phyloP scores from a whole-genome alignment of 2,797 vertebrate genomes.

The Pangasius larnaudii region DNA sequence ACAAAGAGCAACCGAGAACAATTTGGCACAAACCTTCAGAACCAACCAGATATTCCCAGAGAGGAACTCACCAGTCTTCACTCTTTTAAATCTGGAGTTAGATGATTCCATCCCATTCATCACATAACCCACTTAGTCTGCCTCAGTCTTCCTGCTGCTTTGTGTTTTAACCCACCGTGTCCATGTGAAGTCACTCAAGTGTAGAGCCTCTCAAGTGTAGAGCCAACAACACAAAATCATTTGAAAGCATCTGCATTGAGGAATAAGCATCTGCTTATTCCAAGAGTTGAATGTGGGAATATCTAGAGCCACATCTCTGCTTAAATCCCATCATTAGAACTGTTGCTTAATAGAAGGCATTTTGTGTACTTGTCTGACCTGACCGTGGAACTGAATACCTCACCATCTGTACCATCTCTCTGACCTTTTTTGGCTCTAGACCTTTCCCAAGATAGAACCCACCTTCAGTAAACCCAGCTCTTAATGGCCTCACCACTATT shows the following conservation, averaged over 20 bases:
- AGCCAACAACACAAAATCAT: neutral
- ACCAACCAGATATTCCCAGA: neutral
- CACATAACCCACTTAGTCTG: neutral
- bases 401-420: neutral
- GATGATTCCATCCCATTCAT: neutral
- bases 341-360: neutral
- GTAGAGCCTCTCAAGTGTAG: neutral
- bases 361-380: neutral
- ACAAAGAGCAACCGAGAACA: neutral
- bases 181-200: neutral
- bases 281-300: neutral
- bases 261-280: neutral
- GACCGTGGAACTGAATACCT: neutral
- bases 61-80: neutral
- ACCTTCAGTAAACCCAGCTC: neutral
- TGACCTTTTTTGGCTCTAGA: constrained; percentile 1
- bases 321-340: neutral
- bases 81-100: neutral
- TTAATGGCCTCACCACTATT: neutral
- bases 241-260: neutral
- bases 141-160: neutral
- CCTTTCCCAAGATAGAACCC: neutral
- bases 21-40: neutral
- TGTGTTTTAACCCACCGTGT: neutral
- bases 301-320: neutral